Evolutionary conservation across 2,113 vertebrate genomes (phyloP).

Genomic region (Pterocles orientalis): DNA sequence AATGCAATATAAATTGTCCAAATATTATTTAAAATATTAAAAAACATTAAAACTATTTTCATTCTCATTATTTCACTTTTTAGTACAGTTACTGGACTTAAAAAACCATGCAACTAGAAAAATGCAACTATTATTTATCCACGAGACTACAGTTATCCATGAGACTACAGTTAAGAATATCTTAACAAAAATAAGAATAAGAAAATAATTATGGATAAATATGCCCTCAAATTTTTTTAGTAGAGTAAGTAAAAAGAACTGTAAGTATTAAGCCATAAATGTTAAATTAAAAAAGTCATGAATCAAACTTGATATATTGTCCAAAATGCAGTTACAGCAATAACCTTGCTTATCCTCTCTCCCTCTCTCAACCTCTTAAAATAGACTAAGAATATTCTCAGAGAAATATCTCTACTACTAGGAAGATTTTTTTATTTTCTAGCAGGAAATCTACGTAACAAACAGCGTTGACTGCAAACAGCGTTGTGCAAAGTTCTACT

Average conservation of each 20-base stretch:
- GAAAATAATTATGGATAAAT: background rate
- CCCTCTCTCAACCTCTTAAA: background rate
- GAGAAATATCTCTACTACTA: background rate
- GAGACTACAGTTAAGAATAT: background rate
- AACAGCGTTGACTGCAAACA: background rate
- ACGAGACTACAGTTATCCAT: background rate
- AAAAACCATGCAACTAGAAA: background rate
- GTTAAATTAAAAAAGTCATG: constrained; percentile 22
- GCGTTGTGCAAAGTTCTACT: background rate
- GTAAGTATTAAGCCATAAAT: constrained; percentile 10
- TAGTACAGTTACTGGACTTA: background rate
- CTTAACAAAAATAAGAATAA: background rate
- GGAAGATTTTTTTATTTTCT: background rate
- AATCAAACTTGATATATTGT: background rate
- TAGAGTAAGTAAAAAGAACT: background rate
- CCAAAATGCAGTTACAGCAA: background rate
- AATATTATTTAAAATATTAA: background rate
- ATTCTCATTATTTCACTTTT: background rate
- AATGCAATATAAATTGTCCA: background rate
- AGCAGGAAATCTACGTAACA: background rate
- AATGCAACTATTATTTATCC: background rate
- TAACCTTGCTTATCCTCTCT: background rate
- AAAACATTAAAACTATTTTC: background rate
- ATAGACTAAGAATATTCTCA: background rate
- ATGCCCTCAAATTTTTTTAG: background rate